phyloP scores from a whole-genome alignment of 1,140 invertebrate genomes.

The Solenopsis invicta region DNA sequence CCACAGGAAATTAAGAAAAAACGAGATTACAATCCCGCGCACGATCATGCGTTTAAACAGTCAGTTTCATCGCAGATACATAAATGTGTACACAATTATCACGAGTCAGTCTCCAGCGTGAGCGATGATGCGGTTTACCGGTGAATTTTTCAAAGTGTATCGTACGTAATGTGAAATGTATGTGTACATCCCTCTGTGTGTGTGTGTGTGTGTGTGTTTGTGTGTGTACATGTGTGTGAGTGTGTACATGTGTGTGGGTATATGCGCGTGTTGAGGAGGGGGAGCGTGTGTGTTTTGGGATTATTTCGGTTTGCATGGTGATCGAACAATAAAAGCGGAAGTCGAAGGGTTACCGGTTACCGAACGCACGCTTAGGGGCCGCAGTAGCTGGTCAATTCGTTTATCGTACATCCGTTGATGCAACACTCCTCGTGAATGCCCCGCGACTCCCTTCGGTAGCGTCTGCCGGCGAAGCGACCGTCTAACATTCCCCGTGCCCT shows the following conservation, averaged over 20 bases:
- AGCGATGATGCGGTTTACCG: constrained; percentile 37
- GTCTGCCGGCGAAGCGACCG: constrained; percentile 72
- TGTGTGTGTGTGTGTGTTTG: constrained; percentile 1
- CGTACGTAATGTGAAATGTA: constrained; percentile 10
- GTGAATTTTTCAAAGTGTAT: constrained; percentile 13
- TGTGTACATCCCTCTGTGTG: constrained; percentile 11
- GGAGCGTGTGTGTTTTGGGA: neutral
- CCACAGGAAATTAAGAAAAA: neutral
- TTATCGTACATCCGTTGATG: constrained; percentile 82
- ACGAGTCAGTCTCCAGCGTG: constrained; percentile 47
- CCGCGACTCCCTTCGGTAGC: constrained; percentile 80
- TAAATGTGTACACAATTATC: constrained; percentile 49
- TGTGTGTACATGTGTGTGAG: constrained; percentile 9
- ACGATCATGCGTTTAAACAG: neutral
- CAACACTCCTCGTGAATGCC: constrained; percentile 87
- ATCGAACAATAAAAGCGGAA: constrained; percentile 48
- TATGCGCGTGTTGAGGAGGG: too few species aligned
- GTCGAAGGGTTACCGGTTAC: constrained; percentile 36
- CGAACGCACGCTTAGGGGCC: constrained; percentile 63
- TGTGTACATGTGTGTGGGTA: constrained; percentile 9
- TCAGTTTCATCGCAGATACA: constrained; percentile 14
- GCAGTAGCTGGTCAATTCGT: constrained; percentile 85
- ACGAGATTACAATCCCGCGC: constrained; percentile 7
- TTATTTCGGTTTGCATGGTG: constrained; percentile 56
- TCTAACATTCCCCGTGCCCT: constrained; percentile 81